Base-by-base conservation (phyloP, 2,797 vertebrate genomes). In the Lepilemur ruficaudatus region DNA sequence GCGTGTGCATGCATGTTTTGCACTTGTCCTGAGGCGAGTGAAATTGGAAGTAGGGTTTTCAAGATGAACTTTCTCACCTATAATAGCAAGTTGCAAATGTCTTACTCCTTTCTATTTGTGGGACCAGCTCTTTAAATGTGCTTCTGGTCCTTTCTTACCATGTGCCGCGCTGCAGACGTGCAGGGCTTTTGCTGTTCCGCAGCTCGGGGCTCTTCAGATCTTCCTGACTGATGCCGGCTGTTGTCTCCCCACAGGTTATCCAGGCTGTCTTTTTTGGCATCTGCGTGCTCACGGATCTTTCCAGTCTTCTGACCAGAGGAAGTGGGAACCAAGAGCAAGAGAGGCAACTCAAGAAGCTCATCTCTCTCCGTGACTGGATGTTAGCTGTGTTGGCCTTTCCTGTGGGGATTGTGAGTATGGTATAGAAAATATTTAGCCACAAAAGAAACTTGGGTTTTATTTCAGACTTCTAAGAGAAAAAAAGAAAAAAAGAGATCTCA, bases 321-420 rank as follows among this genome's bases (percentile, higher is more conserved):
- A 99, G 98, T 38, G 99, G 99, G 97, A 99, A 98, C 98, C 98
- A 99, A 97, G 99, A 99, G 95, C 99, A 99, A 98, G 99, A 99
- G 98, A 98, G 99, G 72, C 99, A 99, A 98, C 98, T 99, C 80
- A 99, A 97, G 98, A 99, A 99, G 97, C 99, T 99, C 70, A 99
- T 99, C 94, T 98, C 99, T 50, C 99, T 99, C 79, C 98, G 99
- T 80, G 99, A 99, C 98, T 99, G 99, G 99, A 98, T 99, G 98
- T 99, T 99, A 99, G 99, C 99, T 1, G 99, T 99, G 52, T 95
- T 99, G 95, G 99, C 99, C 91, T 99, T 99, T 97, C 99, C 99
- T 43, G 98, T 99, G 9, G 99, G 99, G 97, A 99, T 99, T 98
- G 99, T 99, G 98, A 99, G 99, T 99, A 97, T 10, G 0, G 20